Conservation (phyloP, 2,797 vertebrate species). For the Onychomys torridus region DNA sequence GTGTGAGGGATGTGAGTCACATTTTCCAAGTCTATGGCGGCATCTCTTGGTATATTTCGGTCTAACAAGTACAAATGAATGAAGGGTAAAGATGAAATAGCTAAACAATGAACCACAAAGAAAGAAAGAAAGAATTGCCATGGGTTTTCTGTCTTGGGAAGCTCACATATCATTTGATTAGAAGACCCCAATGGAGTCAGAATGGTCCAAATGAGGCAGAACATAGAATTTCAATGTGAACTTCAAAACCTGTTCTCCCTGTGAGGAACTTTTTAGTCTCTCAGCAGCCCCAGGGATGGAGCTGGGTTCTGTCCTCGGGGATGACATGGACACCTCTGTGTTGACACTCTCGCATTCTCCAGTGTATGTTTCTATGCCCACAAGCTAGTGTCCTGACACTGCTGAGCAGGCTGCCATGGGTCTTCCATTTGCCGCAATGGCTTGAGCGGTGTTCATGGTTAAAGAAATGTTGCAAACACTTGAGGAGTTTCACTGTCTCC, state of each 20-base stretch:
- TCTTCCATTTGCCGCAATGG: not conserved
- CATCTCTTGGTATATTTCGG: not conserved
- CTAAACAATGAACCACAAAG: not conserved
- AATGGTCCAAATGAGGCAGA: not conserved
- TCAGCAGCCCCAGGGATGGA: no score
- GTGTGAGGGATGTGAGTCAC: not conserved
- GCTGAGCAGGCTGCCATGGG: not conserved
- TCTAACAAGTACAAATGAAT: not conserved
- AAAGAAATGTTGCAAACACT: not conserved
- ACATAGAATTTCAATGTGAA: not conserved
- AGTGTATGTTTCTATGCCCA: not conserved
- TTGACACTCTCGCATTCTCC: not conserved
- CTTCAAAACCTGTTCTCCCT: not conserved
- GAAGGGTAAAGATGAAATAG: not conserved
- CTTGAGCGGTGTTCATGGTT: not conserved
- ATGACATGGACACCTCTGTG: rapidly evolving
- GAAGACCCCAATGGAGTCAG: rapidly evolving
- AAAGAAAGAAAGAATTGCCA: rapidly evolving
- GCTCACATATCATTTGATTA: not conserved
- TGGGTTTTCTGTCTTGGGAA: not conserved
- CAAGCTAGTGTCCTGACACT: not conserved
- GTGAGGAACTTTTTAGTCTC: rapidly evolving
- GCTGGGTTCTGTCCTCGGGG: no score
- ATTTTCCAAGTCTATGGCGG: not conserved
- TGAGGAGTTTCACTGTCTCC: rapidly evolving